phyloP scores from a whole-genome alignment of 1,140 invertebrate species.

The Cepaea nemoralis region DNA sequence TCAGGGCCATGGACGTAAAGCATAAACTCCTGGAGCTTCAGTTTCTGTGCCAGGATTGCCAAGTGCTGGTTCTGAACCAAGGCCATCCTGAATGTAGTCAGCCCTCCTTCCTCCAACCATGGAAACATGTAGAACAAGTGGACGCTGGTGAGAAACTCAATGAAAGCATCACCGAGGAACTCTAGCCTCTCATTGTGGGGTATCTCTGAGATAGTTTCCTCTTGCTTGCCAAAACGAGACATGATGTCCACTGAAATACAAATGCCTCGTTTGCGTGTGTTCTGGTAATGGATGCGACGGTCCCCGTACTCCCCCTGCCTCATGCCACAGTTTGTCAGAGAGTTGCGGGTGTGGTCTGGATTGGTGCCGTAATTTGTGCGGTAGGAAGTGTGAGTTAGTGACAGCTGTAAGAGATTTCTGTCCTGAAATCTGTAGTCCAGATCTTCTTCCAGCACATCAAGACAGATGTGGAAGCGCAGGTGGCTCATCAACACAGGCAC shows the following conservation, averaged over 20 bases:
- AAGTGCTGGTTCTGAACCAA: slow-evolving; percentile 99
- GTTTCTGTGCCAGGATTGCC: slow-evolving; percentile 87
- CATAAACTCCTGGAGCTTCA: slow-evolving; percentile 88
- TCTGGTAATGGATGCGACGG: slow-evolving; percentile 91
- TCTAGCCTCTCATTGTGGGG: slow-evolving; percentile 97
- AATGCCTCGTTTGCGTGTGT: slow-evolving; percentile 93
- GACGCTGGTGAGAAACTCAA: slow-evolving; percentile 92
- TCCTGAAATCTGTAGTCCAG: slow-evolving; percentile 92
- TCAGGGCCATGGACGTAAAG: slow-evolving; percentile 98
- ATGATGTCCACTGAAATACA: slow-evolving; percentile 98
- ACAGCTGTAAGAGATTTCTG: slow-evolving; percentile 84
- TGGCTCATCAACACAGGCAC: slow-evolving; percentile 94
- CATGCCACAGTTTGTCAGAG: slow-evolving; percentile 96
- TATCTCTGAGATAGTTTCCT: slow-evolving; percentile 89
- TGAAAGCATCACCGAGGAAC: slow-evolving; percentile 97
- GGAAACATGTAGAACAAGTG: slow-evolving; percentile 98
- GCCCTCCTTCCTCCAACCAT: slow-evolving; percentile 94
- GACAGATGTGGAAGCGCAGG: slow-evolving; percentile 91
- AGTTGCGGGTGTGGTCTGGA: slow-evolving; percentile 83
- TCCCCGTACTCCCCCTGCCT: slow-evolving; percentile 95
- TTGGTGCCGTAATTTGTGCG: slow-evolving; percentile 74
- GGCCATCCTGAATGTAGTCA: slow-evolving; percentile 95
- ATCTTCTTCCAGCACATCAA: slow-evolving; percentile 81
- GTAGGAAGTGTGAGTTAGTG: slow-evolving; percentile 97
- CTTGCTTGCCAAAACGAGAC: slow-evolving; percentile 77